Evolutionary conservation across 2,888 invertebrate genomes (phyloP).

Genomic region (Pterostichus madidus): DNA sequence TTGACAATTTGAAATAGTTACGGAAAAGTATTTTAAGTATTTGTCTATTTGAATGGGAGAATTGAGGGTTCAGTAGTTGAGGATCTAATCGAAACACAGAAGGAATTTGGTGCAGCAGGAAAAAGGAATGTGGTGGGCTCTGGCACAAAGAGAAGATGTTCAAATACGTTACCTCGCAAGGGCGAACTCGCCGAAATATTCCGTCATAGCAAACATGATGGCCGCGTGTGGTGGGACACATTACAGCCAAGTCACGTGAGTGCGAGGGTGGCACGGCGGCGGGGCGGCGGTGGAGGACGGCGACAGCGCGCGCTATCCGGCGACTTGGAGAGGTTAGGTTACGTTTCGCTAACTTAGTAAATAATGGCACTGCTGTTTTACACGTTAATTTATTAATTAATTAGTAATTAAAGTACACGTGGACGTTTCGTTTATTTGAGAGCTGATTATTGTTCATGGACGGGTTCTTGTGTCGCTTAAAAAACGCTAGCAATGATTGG

Average conservation of each 20-base stretch:
- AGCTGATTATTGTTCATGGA: constrained; percentile 59
- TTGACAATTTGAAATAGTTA: constrained; percentile 21
- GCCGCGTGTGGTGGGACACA: constrained; percentile 70
- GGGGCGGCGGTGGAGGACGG: background rate
- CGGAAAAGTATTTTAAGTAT: constrained; percentile 29
- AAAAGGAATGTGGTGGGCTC: background rate
- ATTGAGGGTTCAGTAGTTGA: background rate
- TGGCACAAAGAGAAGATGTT: constrained; percentile 9
- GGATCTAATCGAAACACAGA: constrained; percentile 11
- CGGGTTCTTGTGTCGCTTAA: constrained; percentile 56
- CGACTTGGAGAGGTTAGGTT: constrained; percentile 67
- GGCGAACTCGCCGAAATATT: constrained; percentile 79
- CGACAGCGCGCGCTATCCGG: constrained; percentile 33
- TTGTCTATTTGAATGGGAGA: background rate
- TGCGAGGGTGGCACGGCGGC: background rate
- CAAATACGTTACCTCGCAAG: constrained; percentile 75
- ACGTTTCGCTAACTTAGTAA: constrained; percentile 60
- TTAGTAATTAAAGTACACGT: constrained; percentile 57
- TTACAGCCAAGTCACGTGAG: constrained; percentile 63
- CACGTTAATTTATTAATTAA: constrained; percentile 50
- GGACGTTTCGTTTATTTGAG: constrained; percentile 55
- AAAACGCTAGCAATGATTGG: constrained; percentile 30
- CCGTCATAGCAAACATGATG: constrained; percentile 79
- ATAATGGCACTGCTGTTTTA: constrained; percentile 62
- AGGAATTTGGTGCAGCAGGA: background rate